Conservation (phyloP, 2,797 vertebrate species). For the Carapus acus region DNA sequence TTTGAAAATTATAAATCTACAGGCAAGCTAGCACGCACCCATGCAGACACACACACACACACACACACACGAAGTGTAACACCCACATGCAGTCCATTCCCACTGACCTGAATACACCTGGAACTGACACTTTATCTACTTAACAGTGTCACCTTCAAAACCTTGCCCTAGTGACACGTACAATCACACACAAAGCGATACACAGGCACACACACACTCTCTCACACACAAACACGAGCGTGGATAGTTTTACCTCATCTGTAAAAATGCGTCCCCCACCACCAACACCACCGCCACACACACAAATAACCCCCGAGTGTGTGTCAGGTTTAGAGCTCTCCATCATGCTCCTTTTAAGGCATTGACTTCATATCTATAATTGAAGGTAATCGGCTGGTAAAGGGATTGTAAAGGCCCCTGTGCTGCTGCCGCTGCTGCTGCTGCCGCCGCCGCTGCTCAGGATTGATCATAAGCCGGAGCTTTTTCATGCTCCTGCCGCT, state of each 20-base stretch:
- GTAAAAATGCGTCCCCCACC: slow-evolving; percentile 45
- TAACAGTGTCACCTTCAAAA: slow-evolving; percentile 70
- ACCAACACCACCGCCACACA: no score
- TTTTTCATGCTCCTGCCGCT: slow-evolving; percentile 81
- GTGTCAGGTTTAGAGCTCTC: slow-evolving; percentile 55
- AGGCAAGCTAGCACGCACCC: slow-evolving; percentile 8
- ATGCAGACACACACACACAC: slow-evolving; percentile 8
- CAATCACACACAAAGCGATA: slow-evolving; percentile 10
- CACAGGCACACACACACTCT: slow-evolving; percentile 7
- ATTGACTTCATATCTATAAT: slow-evolving; percentile 58
- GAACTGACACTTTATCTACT: slow-evolving; percentile 64
- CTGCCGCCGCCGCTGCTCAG: no score
- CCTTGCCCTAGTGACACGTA: slow-evolving; percentile 40
- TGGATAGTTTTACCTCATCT: slow-evolving; percentile 19
- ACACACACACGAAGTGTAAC: slow-evolving; percentile 4
- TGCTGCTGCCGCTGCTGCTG: no score
- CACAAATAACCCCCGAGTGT: slow-evolving; percentile 51
- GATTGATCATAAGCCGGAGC: slow-evolving; percentile 62
- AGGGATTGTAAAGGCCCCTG: slow-evolving; percentile 62
- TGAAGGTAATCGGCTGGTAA: slow-evolving; percentile 65
- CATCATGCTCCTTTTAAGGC: slow-evolving; percentile 46
- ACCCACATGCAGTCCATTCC: slow-evolving; percentile 29
- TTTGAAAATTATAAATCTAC: no score
- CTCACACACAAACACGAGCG: slow-evolving; percentile 4
- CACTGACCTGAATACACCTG: slow-evolving; percentile 63